Conservation (phyloP, 2,888 invertebrate species). For the Aporophyla nigra region DNA sequence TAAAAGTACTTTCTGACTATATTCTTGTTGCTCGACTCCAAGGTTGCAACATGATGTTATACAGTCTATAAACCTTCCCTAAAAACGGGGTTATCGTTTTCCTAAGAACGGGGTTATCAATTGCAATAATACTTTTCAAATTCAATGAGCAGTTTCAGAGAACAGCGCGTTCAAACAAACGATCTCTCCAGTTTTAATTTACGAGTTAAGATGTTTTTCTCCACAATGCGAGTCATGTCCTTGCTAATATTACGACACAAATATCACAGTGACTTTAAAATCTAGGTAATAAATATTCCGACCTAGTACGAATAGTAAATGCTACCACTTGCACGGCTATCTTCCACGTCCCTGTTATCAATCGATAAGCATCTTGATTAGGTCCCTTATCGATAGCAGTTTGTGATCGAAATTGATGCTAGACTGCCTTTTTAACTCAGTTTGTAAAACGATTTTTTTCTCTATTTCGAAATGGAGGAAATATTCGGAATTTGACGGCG, state of each 20-base stretch:
- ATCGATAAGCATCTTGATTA: constrained; percentile 60
- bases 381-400: constrained; percentile 43
- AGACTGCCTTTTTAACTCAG: not conserved
- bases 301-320: not conserved
- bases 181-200: not conserved
- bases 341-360: constrained; percentile 50
- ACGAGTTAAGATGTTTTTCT: too few relatives aligned
- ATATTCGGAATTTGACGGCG: too few relatives aligned
- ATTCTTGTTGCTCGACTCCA: too few relatives aligned
- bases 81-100: too few relatives aligned
- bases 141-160: not conserved
- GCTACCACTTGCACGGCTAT: constrained; percentile 41
- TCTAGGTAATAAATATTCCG: constrained; percentile 17
- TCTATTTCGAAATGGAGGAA: not conserved
- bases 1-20: too few relatives aligned
- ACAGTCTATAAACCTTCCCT: too few relatives aligned
- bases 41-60: too few relatives aligned
- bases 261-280: constrained; percentile 22
- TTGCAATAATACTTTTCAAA: not conserved
- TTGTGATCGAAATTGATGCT: constrained; percentile 27
- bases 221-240: not conserved
- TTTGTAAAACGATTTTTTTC: not conserved
- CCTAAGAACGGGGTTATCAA: too few relatives aligned
- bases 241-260: not conserved
- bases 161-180: not conserved